These are phyloP conservation scores for Leucophenga maculata DNA, from an alignment of 2,888 invertebrate genomes.

Conservation along the genomic window DNA sequence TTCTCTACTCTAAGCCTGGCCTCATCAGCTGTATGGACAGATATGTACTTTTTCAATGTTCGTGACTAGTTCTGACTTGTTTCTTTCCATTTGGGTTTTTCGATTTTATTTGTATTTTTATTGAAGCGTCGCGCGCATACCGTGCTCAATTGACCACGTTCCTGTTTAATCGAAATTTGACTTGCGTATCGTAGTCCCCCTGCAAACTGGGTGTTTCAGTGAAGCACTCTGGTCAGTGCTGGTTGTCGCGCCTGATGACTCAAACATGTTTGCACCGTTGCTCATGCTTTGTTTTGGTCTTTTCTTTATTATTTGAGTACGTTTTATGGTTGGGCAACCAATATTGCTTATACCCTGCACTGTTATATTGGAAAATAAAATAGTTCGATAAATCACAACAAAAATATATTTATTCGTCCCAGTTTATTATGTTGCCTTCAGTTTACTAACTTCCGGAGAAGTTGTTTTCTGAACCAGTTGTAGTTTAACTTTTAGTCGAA, in stretches of 20 bases:
- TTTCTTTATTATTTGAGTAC: background rate
- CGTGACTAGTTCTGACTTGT: slow-evolving; percentile 57
- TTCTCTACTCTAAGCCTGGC: slow-evolving; percentile 46
- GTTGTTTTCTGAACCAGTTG: too few species aligned
- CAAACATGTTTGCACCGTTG: slow-evolving; percentile 27
- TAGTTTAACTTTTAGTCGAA: too few species aligned
- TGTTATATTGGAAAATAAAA: too few species aligned
- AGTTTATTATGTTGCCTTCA: too few species aligned
- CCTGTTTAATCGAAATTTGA: slow-evolving; percentile 32
- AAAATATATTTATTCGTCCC: too few species aligned
- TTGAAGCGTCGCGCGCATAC: slow-evolving; percentile 45
- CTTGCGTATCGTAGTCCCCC: background rate
- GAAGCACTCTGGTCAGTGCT: slow-evolving; percentile 51
- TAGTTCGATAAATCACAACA: too few species aligned
- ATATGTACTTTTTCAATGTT: slow-evolving; percentile 56
- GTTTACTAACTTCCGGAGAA: too few species aligned
- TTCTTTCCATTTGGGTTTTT: too few species aligned
- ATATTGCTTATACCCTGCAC: too few species aligned
- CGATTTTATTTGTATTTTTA: slow-evolving; percentile 59
- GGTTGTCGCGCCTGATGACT: slow-evolving; percentile 44
- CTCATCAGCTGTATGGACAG: slow-evolving; percentile 56
- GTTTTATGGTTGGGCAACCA: background rate
- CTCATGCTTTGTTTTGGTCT: slow-evolving; percentile 7
- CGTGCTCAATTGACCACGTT: slow-evolving; percentile 59
- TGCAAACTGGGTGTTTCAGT: too few species aligned